Conservation (phyloP, 2,888 invertebrate species). For the Tyria jacobaeae region DNA sequence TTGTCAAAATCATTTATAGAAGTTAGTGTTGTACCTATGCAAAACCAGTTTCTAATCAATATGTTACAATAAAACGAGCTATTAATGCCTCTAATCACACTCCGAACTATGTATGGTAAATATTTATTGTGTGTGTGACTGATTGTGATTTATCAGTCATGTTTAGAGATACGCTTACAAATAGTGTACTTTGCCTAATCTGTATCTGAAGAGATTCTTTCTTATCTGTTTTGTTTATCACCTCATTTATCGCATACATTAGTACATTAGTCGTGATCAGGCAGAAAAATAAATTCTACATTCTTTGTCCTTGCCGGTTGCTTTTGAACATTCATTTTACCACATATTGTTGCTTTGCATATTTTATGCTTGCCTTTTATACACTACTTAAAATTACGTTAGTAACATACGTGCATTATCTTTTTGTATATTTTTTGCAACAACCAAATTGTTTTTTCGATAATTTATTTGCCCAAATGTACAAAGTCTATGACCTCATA, state of each 20-base stretch:
- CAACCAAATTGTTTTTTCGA: neutral
- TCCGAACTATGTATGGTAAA: too few species aligned
- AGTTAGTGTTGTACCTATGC: too few species aligned
- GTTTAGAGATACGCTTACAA: neutral
- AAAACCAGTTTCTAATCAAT: neutral
- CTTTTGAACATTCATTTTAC: neutral
- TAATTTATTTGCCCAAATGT: slow-evolving; percentile 24
- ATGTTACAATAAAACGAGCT: too few species aligned
- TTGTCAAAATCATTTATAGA: too few species aligned
- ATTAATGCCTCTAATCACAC: too few species aligned
- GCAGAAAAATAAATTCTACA: neutral
- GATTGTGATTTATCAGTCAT: neutral
- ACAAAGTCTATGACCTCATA: slow-evolving; percentile 28
- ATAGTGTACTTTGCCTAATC: neutral
- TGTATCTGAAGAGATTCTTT: neutral
- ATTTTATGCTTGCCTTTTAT: neutral
- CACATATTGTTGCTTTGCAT: neutral
- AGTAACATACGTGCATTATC: neutral
- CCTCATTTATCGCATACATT: neutral
- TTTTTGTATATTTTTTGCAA: neutral
- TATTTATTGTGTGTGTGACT: slow-evolving; percentile 1
- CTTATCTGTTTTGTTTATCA: neutral
- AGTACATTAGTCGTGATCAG: neutral
- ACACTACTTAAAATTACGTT: neutral
- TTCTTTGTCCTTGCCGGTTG: neutral